These are phyloP conservation scores for Diploscapter pachys DNA, from an alignment of 1,140 invertebrate species.

Conservation along the genomic window DNA sequence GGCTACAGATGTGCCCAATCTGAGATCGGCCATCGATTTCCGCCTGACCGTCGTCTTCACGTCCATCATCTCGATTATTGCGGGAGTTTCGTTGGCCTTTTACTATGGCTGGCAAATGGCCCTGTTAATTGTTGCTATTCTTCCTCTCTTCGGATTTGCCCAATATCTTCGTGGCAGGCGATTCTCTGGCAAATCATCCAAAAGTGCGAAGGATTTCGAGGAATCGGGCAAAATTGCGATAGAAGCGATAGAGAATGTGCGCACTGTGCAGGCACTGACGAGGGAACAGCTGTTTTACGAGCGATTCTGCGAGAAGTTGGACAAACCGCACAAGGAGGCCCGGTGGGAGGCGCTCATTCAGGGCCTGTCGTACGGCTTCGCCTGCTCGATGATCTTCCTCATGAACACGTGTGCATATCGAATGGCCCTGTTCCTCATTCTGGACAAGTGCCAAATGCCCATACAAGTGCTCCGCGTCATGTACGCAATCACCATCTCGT, in stretches of 20 bases:
- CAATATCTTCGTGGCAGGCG: constrained; percentile 44
- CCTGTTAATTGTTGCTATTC: constrained; percentile 46
- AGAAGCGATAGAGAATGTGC: constrained; percentile 51
- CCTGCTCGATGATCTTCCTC: constrained; percentile 60
- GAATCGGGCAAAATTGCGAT: constrained; percentile 60
- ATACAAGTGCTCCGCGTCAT: constrained; percentile 43
- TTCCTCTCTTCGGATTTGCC: constrained; percentile 57
- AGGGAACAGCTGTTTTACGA: constrained; percentile 41
- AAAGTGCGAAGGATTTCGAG: constrained; percentile 61
- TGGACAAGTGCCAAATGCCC: constrained; percentile 41
- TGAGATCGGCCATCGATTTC: constrained; percentile 63
- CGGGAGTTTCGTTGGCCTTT: constrained; percentile 59
- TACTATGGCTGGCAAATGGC: constrained; percentile 61
- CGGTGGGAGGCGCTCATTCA: constrained; percentile 32
- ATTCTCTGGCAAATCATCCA: constrained; percentile 50
- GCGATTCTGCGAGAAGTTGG: constrained; percentile 38
- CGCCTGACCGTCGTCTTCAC: constrained; percentile 61
- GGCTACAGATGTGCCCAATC: constrained; percentile 63
- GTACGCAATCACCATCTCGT: constrained; percentile 46
- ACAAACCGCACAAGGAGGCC: constrained; percentile 29
- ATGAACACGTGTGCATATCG: constrained; percentile 62
- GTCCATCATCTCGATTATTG: constrained; percentile 60
- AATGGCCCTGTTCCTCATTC: constrained; percentile 60
- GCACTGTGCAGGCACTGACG: constrained; percentile 50
- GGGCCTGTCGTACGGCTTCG: constrained; percentile 41